Conservation (phyloP, 2,888 invertebrate genomes). For the Scrobipalpa costella region DNA sequence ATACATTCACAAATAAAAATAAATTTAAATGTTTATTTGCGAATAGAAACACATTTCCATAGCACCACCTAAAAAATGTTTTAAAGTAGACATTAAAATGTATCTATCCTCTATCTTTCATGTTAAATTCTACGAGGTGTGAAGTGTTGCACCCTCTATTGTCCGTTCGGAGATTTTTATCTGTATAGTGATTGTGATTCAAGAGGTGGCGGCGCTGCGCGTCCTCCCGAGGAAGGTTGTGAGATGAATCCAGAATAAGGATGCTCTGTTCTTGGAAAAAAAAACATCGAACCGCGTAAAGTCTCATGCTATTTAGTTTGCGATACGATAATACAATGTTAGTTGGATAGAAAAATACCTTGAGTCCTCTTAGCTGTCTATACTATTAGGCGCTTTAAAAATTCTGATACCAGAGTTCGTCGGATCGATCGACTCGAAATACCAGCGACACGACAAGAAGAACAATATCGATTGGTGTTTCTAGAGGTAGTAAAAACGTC, state of each 20-base stretch:
- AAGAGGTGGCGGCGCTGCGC: conserved; percentile 34
- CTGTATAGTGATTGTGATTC: conserved; percentile 53
- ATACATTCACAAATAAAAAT: too few species aligned
- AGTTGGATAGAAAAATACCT: conserved; percentile 33
- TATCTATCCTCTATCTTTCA: conserved; percentile 4
- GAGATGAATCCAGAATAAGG: conserved; percentile 65
- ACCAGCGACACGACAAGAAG: too few species aligned
- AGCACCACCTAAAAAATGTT: background rate
- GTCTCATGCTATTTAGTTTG: conserved; percentile 46
- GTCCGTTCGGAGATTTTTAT: conserved; percentile 45
- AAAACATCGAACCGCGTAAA: conserved; percentile 63
- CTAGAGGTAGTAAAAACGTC: background rate
- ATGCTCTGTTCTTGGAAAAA: conserved; percentile 49
- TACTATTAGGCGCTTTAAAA: too few species aligned
- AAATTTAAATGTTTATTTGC: too few species aligned
- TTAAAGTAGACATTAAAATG: background rate
- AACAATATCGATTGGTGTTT: background rate
- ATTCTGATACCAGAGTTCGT: too few species aligned
- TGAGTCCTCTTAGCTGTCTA: too few species aligned
- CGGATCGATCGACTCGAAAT: too few species aligned
- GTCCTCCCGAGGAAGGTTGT: conserved; percentile 42
- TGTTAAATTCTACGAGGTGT: conserved; percentile 17
- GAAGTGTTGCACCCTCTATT: conserved; percentile 39
- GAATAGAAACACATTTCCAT: background rate
- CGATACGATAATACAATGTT: conserved; percentile 36